Conservation (phyloP, 2,888 invertebrate species). For the Carpatolechia fugitivella region DNA sequence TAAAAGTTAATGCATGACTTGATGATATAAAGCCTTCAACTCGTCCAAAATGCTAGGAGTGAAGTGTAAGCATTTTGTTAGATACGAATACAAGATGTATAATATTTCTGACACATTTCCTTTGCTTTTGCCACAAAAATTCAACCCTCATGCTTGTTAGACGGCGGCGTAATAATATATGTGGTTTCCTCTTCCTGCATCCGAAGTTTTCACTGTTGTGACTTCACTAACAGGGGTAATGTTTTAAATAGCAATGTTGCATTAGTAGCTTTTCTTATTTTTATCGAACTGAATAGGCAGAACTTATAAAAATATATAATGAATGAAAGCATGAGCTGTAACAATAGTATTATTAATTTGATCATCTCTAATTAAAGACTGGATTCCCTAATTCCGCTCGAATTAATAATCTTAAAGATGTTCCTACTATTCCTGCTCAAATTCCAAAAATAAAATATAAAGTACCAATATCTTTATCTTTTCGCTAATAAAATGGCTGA, state of each 20-base stretch:
- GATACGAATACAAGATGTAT: too few relatives aligned
- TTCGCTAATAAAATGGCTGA: slow-evolving; percentile 80
- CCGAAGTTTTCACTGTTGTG: not conserved
- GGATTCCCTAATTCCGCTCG: slow-evolving; percentile 85
- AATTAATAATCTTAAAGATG: slow-evolving; percentile 84
- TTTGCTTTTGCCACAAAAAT: too few relatives aligned
- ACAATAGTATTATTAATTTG: slow-evolving; percentile 90
- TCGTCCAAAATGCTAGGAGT: too few relatives aligned
- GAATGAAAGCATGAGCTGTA: slow-evolving; percentile 88
- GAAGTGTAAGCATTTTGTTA: too few relatives aligned
- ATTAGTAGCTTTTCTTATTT: not conserved
- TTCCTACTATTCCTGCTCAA: slow-evolving; percentile 85
- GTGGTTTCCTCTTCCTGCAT: not conserved
- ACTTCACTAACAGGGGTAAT: not conserved
- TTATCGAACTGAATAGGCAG: not conserved
- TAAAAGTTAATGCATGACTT: too few relatives aligned
- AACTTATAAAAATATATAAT: too few relatives aligned
- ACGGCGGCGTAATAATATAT: too few relatives aligned
- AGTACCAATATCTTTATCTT: slow-evolving; percentile 88
- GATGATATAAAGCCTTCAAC: too few relatives aligned
- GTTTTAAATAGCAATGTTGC: not conserved
- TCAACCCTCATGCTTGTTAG: not conserved
- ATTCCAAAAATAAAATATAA: slow-evolving; percentile 84
- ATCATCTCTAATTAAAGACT: slow-evolving; percentile 83
- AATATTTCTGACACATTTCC: too few relatives aligned